phyloP scores from a whole-genome alignment of 2,113 vertebrate genomes.

The Microcebus jonahi region DNA sequence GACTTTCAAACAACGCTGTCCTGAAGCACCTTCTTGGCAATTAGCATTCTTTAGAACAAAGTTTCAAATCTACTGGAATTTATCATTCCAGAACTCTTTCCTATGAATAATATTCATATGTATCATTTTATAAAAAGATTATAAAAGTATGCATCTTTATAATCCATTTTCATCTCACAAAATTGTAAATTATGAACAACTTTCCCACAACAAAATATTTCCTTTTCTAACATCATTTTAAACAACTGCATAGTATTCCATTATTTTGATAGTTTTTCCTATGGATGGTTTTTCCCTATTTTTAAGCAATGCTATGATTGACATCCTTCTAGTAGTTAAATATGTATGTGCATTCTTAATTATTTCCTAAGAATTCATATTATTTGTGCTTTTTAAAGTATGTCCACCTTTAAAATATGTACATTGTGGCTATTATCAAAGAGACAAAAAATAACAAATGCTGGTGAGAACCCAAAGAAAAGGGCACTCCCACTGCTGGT shows the following conservation, averaged over 20 bases:
- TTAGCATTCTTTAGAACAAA: conserved; percentile 4
- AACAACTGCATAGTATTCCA: not conserved
- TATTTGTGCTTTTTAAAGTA: not conserved
- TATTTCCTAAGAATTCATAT: not conserved
- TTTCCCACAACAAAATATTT: not conserved
- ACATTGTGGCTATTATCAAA: too few species aligned
- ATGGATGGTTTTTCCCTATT: not conserved
- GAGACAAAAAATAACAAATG: not conserved
- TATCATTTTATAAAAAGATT: not conserved
- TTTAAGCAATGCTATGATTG: not conserved
- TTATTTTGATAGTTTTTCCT: not conserved
- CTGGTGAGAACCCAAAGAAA: too few species aligned
- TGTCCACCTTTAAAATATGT: not conserved
- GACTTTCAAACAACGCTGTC: not conserved
- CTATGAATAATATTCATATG: not conserved
- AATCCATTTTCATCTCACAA: not conserved
- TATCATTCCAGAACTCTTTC: not conserved
- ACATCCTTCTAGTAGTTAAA: not conserved
- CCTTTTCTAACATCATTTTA: not conserved
- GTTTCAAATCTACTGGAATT: not conserved
- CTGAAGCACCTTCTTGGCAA: not conserved
- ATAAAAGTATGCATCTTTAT: not conserved
- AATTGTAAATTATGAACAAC: not conserved
- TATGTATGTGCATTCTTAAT: not conserved
- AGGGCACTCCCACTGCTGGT: too few species aligned